These are phyloP conservation scores for Raphicerus campestris DNA, from an alignment of 2,113 vertebrate species.

Conservation along the genomic window DNA sequence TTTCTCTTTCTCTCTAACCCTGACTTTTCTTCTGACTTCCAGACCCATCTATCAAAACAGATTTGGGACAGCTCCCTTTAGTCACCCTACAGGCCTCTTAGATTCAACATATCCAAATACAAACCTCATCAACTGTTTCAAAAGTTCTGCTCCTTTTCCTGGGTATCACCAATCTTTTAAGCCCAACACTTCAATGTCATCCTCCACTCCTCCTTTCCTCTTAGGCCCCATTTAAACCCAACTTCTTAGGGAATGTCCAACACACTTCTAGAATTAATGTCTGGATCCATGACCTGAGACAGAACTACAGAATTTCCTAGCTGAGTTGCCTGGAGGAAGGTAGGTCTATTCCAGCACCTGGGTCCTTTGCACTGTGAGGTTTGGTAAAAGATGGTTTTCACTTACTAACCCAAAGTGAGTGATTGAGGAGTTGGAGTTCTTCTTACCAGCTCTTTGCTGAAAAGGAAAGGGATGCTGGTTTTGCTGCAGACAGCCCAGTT, in stretches of 20 bases:
- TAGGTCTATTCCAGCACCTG: background rate
- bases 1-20: background rate
- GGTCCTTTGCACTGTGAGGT: background rate
- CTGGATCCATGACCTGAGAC: background rate
- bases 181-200: background rate
- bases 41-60: background rate
- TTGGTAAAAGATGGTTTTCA: constrained; percentile 4
- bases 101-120: background rate
- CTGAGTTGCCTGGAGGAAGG: background rate
- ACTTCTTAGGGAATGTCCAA: background rate
- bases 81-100: background rate
- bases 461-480: constrained; percentile 92
- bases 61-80: background rate
- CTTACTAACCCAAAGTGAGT: constrained; percentile 23
- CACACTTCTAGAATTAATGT: background rate
- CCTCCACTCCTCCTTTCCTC: background rate
- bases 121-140: background rate
- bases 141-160: background rate
- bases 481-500: constrained; percentile 94
- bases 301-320: background rate
- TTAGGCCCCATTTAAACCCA: background rate
- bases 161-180: background rate
- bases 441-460: constrained; percentile 96
- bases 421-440: background rate
- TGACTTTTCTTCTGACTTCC: background rate